A percentile compares a stretch with the other conserved stretches of the same genome.
Conservation (phyloP, 2,113 vertebrate species). For the Sorex araneus region DNA sequence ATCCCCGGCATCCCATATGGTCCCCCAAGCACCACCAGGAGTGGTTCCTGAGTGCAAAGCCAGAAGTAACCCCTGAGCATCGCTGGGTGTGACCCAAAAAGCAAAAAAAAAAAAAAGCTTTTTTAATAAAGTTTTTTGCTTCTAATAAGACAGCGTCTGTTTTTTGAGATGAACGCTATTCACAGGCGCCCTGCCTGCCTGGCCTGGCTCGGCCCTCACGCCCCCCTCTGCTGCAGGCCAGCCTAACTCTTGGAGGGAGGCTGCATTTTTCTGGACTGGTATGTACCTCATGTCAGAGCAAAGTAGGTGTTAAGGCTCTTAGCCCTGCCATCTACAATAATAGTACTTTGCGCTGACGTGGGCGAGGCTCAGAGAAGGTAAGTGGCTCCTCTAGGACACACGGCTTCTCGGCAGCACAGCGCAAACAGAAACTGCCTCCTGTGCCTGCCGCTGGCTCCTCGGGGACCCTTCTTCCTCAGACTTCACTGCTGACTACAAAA, state of each 20-base stretch:
- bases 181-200: neutral
- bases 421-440: neutral
- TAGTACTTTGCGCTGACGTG: neutral
- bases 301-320: neutral
- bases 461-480: neutral
- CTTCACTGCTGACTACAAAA: constrained; percentile 11
- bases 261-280: neutral
- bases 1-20: no score
- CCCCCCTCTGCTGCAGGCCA: neutral
- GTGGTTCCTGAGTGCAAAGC: no score
- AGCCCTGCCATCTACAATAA: neutral
- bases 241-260: neutral
- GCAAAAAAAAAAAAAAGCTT: no score
- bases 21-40: no score
- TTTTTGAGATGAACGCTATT: neutral
- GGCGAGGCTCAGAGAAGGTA: neutral
- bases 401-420: neutral
- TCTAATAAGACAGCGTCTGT: no score
- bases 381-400: neutral
- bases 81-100: no score
- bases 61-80: no score
- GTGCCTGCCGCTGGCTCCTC: neutral
- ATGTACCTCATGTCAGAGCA: constrained; percentile 7
- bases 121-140: no score
- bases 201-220: neutral